Evolutionary conservation across 2,888 invertebrate species (phyloP).

Genomic region (Heliconius hortense): DNA sequence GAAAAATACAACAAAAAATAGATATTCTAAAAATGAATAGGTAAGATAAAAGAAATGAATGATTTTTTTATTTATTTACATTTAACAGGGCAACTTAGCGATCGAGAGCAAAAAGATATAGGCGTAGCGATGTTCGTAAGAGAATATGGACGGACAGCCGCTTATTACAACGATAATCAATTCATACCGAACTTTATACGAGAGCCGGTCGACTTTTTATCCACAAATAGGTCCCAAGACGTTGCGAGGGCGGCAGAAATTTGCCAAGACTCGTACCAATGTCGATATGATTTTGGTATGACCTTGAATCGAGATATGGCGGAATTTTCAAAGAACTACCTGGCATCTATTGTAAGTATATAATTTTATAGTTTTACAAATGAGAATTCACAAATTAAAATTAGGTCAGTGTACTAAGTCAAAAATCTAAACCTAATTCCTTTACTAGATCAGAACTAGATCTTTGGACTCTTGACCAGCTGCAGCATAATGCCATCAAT

Average conservation of each 20-base stretch:
- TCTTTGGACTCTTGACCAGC: too few relatives aligned
- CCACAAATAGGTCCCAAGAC: constrained; percentile 86
- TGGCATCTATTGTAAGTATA: constrained; percentile 82
- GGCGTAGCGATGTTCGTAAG: constrained; percentile 90
- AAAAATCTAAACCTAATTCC: too few relatives aligned
- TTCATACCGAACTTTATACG: constrained; percentile 89
- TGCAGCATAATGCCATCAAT: too few relatives aligned
- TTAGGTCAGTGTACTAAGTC: too few relatives aligned
- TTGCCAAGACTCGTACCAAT: constrained; percentile 92
- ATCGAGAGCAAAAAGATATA: constrained; percentile 86
- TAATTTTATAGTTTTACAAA: neutral
- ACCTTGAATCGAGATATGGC: constrained; percentile 92
- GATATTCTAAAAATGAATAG: neutral
- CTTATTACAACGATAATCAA: constrained; percentile 89
- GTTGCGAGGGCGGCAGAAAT: constrained; percentile 84
- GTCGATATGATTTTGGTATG: constrained; percentile 93
- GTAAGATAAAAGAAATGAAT: neutral
- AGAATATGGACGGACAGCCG: constrained; percentile 90
- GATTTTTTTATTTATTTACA: too few relatives aligned
- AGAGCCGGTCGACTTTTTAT: constrained; percentile 87
- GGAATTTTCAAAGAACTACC: constrained; percentile 92
- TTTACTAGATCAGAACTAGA: too few relatives aligned
- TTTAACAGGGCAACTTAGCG: constrained; percentile 88
- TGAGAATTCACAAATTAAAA: neutral
- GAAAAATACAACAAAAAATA: too few relatives aligned